Base-by-base conservation (phyloP, 35 echinoderm and acorn worm species). In the Apostichopus japonicus region DNA sequence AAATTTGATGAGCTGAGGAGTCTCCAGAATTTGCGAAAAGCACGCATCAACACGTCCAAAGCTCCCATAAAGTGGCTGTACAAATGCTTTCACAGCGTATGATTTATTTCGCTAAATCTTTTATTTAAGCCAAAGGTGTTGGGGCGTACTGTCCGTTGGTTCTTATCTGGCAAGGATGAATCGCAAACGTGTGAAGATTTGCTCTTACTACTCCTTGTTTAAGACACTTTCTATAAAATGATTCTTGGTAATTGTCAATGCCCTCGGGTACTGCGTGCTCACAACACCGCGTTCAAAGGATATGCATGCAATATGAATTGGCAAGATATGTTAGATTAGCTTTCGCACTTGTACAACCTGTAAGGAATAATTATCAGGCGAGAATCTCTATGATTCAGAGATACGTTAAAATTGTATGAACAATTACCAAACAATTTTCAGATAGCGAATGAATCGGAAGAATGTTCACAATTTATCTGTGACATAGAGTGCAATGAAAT, bases 41-140 rank as follows among this genome's bases (percentile, higher is more conserved):
- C 86, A 89, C 86, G 86, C 86, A 72, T 73, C 24, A 73, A 89
- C 86, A 89, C 86, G 86, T 89, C 67, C 56, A 73, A 73, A 89
- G 86, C 67, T 73, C 86, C 53, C 79, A 63, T 73, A 89, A 89
- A 89, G 86, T 89, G 86, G 56, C 86, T 67, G 61, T 89, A 89
- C 86, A 89, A 89, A 89, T 89, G 67, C 86, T 89, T 89, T 89
- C 86, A 89, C 86, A 63, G 63, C 86, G 86, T 89, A 89, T 72
- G 86, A 89, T 89, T 89, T 89, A 89, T 89, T 89, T 89, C 86
- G 61, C 19, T 89, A 89, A 89, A 89, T 89, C 22, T 89, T 89
- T 89, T 71, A 89, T 89, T 89, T 73, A 89, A 73, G 10, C 44
- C 59, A 89, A 73, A 89, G 86, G 86, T 89, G 86, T 73, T 73